Base-by-base conservation (phyloP, 2,113 vertebrate species). In the Buteo buteo region DNA sequence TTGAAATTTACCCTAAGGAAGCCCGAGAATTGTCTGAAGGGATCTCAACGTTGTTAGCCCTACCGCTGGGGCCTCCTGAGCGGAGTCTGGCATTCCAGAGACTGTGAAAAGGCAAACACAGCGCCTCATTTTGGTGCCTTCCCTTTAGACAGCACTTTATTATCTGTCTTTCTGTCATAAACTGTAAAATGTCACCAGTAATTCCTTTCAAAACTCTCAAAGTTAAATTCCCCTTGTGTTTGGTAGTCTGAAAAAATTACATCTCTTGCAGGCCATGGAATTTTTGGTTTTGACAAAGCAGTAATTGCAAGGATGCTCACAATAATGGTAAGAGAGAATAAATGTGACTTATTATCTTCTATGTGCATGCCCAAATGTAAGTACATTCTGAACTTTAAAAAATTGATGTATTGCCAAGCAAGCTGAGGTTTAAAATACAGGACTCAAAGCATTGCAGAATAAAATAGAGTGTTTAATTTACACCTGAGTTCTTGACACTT, bases 1-100 rank as follows among this genome's bases (percentile, higher is more conserved):
- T 87, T 87, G 89, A 91, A 89, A 87, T 91, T 89, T 78, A 91
- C 59, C 65, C 61, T 78, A 44, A 82, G 47, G 42, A 95, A 87
- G 59, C 34, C 80, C 71, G 77, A 71, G 55, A 72, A 84, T n/a
- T 73, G 67, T n/a, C 55, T 82, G 73, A 82, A 87, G 78, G 1
- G 3, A 74, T 77, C 62, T 66, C 5, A 0, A 70, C 2, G 1
- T 72, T 72, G 52, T 74, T 73, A 93, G 55, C 1, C 3, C 20
- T 42, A 32, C 64, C 0, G 3, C 49, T 67, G 24, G 62, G 71
- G 38, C 29, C 77, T 87, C 78, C 64, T 67, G 31, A 87, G 44
- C 7, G 15, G 52, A 85, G 34, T 40, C 31, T 85, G 44, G 49
- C 11, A 5, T 79, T 94, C 61, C 47, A 65, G 17, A 66, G 73